phyloP scores from a whole-genome alignment of 2,113 vertebrate species.

The Bungarus multicinctus region DNA sequence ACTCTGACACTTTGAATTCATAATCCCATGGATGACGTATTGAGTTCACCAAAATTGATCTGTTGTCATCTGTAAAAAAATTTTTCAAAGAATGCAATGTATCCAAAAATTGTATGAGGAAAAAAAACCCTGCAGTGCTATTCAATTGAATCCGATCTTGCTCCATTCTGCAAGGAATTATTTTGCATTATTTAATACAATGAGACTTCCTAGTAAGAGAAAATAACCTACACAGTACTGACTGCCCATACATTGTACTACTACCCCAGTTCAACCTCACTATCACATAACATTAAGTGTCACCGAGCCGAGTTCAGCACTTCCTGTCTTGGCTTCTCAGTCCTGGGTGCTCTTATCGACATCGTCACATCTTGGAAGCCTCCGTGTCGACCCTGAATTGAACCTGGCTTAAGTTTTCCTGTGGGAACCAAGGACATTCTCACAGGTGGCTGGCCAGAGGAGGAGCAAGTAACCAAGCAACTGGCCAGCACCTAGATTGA shows the following conservation, averaged over 20 bases:
- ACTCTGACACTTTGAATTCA: not conserved
- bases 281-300: conserved; percentile 63
- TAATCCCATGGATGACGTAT: not conserved
- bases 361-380: not conserved
- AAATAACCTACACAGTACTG: conserved; percentile 44
- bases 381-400: not conserved
- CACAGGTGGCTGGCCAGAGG: no score
- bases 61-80: accelerated
- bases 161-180: not conserved
- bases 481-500: no score
- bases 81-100: not conserved
- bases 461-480: no score
- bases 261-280: conserved; percentile 62
- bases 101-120: accelerated
- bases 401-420: no score
- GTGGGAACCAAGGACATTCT: no score
- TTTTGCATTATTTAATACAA: conserved; percentile 16
- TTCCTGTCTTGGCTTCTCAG: not conserved
- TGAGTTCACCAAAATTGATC: not conserved
- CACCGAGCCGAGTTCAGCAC: not conserved
- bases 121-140: not conserved
- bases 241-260: conserved; percentile 18
- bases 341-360: not conserved
- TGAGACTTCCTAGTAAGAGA: conserved; percentile 22
- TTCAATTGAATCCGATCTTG: not conserved